Conservation (phyloP, 2,797 vertebrate species). For the Lepus townsendii region DNA sequence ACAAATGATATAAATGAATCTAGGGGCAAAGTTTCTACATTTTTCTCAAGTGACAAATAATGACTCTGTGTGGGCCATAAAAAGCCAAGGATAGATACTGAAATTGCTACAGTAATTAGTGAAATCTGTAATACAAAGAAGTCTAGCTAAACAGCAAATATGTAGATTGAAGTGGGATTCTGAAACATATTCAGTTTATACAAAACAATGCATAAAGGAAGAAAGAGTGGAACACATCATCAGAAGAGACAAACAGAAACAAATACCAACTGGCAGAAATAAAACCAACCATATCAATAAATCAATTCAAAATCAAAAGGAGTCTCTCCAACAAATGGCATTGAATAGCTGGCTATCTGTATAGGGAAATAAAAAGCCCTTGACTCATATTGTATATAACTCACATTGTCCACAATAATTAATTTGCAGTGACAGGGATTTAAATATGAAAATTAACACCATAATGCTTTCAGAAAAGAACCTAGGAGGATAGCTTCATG, state of each 20-base stretch:
- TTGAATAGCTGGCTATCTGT: neutral
- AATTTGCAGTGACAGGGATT: neutral
- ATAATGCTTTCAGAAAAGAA: slow-evolving; percentile 20
- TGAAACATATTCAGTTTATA: neutral
- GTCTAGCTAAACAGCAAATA: neutral
- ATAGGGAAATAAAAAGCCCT: neutral
- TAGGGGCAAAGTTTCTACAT: neutral
- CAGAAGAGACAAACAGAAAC: neutral
- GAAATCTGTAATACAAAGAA: slow-evolving; percentile 10
- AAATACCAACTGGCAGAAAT: neutral
- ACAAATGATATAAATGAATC: neutral
- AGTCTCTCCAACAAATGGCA: neutral
- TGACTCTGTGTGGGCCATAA: neutral
- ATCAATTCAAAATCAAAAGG: neutral
- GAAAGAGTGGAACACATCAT: slow-evolving; percentile 2
- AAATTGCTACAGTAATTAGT: slow-evolving; percentile 10
- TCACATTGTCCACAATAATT: neutral
- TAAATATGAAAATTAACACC: slow-evolving; percentile 1
- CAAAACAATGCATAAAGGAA: slow-evolving; percentile 26
- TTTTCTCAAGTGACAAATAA: slow-evolving; percentile 34
- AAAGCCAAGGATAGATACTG: neutral
- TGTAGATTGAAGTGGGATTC: slow-evolving; percentile 20
- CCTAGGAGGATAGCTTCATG: neutral
- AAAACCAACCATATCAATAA: neutral
- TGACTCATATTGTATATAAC: neutral